Percentiles rank a stretch among this genome's conserved stretches.
These are phyloP conservation scores for Sebastolobus alascanus DNA, from an alignment of 2,797 vertebrate species.

Conservation along the genomic window DNA sequence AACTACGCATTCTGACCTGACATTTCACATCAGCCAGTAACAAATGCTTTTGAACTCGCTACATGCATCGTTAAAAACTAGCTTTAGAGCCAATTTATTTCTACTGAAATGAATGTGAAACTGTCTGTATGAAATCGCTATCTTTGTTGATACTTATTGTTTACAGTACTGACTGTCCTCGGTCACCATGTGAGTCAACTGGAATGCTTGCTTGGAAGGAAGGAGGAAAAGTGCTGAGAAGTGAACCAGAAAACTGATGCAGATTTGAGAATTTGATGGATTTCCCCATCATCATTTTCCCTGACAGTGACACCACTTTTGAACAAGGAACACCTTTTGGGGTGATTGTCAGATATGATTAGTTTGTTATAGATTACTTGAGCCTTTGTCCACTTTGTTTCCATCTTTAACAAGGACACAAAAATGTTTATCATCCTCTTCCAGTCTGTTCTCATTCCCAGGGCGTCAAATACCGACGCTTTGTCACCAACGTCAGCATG, in stretches of 20 bases:
- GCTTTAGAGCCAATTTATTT: neutral
- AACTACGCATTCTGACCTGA: slow-evolving; percentile 24
- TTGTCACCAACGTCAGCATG: too few species aligned
- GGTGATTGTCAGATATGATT: neutral
- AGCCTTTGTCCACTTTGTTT: neutral
- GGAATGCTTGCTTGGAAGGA: slow-evolving; percentile 15
- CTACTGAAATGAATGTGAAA: slow-evolving; percentile 5
- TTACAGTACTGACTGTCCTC: slow-evolving; percentile 25
- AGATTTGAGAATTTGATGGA: neutral
- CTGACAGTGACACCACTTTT: neutral
- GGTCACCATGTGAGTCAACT: slow-evolving; percentile 12
- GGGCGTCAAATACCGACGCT: too few species aligned
- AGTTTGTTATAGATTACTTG: neutral
- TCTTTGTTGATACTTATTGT: slow-evolving; percentile 28
- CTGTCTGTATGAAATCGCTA: neutral
- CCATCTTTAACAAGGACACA: neutral
- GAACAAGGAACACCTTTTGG: neutral
- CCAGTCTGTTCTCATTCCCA: neutral
- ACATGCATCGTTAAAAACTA: slow-evolving; percentile 6
- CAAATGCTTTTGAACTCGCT: neutral
- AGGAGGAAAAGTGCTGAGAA: neutral
- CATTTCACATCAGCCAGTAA: slow-evolving; percentile 7
- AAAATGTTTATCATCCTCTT: neutral
- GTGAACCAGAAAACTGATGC: slow-evolving; percentile 3
- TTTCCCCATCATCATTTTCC: neutral